Evolutionary conservation across 2,797 vertebrate genomes (phyloP).

Genomic region (Erethizon dorsatum): DNA sequence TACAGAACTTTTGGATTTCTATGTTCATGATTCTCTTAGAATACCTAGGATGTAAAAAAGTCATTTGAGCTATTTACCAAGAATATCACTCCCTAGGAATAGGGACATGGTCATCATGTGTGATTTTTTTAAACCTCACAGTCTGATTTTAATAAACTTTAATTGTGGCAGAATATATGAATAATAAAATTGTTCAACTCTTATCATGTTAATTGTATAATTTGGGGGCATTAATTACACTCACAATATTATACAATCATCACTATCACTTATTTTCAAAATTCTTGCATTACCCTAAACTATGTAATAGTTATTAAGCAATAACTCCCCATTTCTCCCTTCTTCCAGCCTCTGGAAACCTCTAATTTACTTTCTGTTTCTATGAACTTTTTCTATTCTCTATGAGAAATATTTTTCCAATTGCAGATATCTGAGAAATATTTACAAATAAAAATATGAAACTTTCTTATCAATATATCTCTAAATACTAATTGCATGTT

Average conservation of each 20-base stretch:
- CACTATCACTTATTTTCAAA: conserved; percentile 55
- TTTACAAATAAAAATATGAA: conserved; percentile 32
- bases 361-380: background rate
- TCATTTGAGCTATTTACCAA: conserved; percentile 9
- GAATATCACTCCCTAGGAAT: background rate
- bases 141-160: background rate
- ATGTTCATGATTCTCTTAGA: background rate
- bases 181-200: background rate
- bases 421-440: background rate
- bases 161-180: background rate
- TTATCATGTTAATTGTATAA: background rate
- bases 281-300: background rate
- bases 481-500: background rate
- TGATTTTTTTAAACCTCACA: background rate
- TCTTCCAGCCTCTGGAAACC: background rate
- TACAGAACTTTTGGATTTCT: background rate
- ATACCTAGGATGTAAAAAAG: conserved; percentile 1
- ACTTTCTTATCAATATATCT: background rate
- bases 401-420: background rate
- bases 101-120: background rate
- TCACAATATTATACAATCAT: background rate
- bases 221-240: background rate
- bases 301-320: background rate
- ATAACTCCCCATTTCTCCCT: background rate
- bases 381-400: background rate